Evolutionary conservation across 2,113 vertebrate species (phyloP), one percentile per base, ranked within the genome.

Genomic region (Labeo catla): DNA sequence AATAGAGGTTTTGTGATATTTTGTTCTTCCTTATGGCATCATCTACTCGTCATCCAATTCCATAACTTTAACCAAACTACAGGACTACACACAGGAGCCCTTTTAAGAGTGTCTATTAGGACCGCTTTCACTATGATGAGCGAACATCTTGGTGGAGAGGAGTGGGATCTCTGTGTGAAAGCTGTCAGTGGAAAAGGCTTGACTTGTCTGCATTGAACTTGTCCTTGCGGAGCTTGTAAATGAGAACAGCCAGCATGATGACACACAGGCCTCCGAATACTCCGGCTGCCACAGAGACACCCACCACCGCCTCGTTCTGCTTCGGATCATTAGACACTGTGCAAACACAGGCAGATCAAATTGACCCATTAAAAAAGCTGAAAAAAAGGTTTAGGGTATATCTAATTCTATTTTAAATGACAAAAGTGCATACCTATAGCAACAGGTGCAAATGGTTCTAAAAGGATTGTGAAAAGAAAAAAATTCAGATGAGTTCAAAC

Each of bases 251-350:
- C 63, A 91, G 61, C 82, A 92, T 54, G 59, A 70, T n/a, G 3
- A 94, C 10, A 21, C 90, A 91, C 52, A 93, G 21, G 1, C 23
- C 66, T 1, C 89, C 93, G 0, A 91, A 19, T 3, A 92, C 47
- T 9, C 84, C 92, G 0, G 91, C 92, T 6, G 88, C 72, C 0
- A 94, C 79, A 0, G 91, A 90, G 15, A 91, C 86, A 0, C 86
- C 88, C 47, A 91, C 15, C 85, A 91, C 39, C 0, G 87, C 70
- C 0, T 54, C 13, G 16, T 84, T 66, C 7, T 15, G 1, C 1
- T 54, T 3, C 15, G 9, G 11, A n/a, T 74, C 3, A 4, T 70
- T 8, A n/a, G n/a, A 15, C 16, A 76, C 93, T 92, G 81, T 10
- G 50, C n/a, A 57, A 49, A 9, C 61, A 84, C 16, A 43, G 49